Evolutionary conservation across 2,888 invertebrate species (phyloP).

Genomic region (Cancer borealis): DNA sequence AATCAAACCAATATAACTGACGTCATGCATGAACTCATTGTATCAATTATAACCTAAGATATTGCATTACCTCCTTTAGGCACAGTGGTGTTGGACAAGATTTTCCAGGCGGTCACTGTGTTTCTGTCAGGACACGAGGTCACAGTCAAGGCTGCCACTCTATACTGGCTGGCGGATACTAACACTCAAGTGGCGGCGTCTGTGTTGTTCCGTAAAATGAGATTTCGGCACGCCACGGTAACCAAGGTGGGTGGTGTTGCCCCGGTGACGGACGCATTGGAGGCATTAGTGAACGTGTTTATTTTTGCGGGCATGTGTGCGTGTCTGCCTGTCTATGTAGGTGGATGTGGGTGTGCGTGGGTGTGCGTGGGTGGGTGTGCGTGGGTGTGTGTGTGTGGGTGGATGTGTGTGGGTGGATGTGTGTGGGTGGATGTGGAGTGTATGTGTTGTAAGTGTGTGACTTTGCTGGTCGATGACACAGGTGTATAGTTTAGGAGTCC

Average conservation of each 20-base stretch:
- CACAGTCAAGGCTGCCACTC: neutral
- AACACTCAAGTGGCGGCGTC: neutral
- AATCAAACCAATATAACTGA: neutral
- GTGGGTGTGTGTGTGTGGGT: constrained; percentile 22
- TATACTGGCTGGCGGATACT: constrained; percentile 33
- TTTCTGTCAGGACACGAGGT: neutral
- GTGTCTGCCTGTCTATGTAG: neutral
- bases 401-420: no score
- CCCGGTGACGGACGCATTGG: neutral
- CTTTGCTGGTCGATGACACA: neutral
- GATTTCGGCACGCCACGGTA: neutral
- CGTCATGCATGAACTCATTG: neutral
- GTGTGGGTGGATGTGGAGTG: neutral
- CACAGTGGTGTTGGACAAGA: neutral
- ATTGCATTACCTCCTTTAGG: neutral
- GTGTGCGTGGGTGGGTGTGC: constrained; percentile 4
- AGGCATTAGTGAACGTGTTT: neutral
- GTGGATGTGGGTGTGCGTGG: no score
- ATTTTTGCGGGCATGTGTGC: neutral
- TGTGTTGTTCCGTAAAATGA: neutral
- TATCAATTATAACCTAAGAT: neutral
- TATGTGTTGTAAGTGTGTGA: neutral
- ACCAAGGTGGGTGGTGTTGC: neutral
- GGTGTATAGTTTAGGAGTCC: no score
- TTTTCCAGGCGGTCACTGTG: neutral